These are phyloP conservation scores for Cepaea nemoralis DNA, from an alignment of 1,140 invertebrate genomes.

Conservation along the genomic window DNA sequence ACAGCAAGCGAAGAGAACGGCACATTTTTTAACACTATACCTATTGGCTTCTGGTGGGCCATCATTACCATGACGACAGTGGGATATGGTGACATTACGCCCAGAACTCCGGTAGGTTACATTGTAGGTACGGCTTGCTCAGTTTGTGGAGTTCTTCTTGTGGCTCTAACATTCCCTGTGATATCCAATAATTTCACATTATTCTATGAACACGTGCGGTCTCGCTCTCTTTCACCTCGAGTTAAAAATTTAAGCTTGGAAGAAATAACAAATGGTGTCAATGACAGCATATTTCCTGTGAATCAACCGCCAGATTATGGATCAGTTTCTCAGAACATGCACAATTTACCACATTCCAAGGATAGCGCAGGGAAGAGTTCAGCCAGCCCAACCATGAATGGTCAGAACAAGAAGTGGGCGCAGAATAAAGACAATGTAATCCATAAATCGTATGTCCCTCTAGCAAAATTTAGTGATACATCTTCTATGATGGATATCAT, in stretches of 20 bases:
- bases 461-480: constrained; percentile 57
- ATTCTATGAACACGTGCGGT: constrained; percentile 67
- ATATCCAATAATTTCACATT: constrained; percentile 69
- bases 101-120: constrained; percentile 74
- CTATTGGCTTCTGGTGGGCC: constrained; percentile 75
- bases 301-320: constrained; percentile 25
- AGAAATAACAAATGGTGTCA: constrained; percentile 12
- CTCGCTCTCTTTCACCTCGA: constrained; percentile 47
- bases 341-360: background rate
- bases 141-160: constrained; percentile 51
- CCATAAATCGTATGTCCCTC: constrained; percentile 19
- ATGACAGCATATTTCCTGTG: constrained; percentile 1
- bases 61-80: constrained; percentile 76
- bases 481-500: constrained; percentile 59
- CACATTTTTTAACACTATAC: constrained; percentile 65
- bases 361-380: background rate
- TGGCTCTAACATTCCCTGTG: constrained; percentile 68
- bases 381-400: background rate
- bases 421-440: background rate
- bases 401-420: background rate
- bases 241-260: background rate
- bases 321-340: constrained; percentile 8
- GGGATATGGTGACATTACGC: constrained; percentile 72
- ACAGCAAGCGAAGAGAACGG: constrained; percentile 33
- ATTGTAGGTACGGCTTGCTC: constrained; percentile 63